Evolutionary conservation across 2,113 vertebrate genomes (phyloP).

Genomic region (Shinisaurus crocodilurus): DNA sequence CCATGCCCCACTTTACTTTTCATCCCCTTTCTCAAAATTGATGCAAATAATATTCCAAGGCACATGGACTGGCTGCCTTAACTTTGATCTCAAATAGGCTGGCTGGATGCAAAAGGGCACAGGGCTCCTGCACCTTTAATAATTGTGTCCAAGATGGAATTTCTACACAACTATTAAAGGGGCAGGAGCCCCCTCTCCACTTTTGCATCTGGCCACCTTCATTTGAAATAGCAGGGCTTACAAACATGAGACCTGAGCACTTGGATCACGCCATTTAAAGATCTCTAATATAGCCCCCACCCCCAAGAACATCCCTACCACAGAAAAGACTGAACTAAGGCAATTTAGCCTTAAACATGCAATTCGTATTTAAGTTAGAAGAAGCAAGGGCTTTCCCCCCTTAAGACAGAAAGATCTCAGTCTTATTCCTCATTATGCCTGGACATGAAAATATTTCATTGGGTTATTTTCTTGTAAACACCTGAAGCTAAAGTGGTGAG

Average conservation of each 20-base stretch:
- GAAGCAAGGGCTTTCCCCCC: background rate
- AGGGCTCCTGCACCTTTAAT: too few relatives aligned
- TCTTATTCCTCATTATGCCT: background rate
- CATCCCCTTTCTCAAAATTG: background rate
- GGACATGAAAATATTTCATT: background rate
- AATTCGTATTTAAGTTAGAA: background rate
- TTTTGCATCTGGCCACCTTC: too few relatives aligned
- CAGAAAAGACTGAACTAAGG: background rate
- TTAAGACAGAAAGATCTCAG: background rate
- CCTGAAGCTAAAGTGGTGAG: background rate
- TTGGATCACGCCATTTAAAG: background rate
- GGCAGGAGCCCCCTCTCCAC: too few relatives aligned
- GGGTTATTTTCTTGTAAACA: background rate
- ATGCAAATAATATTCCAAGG: background rate
- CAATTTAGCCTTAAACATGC: background rate
- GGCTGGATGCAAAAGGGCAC: too few relatives aligned
- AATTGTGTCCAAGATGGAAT: too few relatives aligned
- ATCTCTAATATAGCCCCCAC: background rate
- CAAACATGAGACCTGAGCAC: background rate
- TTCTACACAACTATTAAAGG: too few relatives aligned
- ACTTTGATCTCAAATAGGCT: background rate
- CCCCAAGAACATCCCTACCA: background rate
- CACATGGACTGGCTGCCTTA: background rate
- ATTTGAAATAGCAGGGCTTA: background rate
- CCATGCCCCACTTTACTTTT: background rate